Evolutionary conservation across 2,797 vertebrate species (phyloP), one percentile per base, ranked within the genome.

Genomic region (Siniperca undulata): DNA sequence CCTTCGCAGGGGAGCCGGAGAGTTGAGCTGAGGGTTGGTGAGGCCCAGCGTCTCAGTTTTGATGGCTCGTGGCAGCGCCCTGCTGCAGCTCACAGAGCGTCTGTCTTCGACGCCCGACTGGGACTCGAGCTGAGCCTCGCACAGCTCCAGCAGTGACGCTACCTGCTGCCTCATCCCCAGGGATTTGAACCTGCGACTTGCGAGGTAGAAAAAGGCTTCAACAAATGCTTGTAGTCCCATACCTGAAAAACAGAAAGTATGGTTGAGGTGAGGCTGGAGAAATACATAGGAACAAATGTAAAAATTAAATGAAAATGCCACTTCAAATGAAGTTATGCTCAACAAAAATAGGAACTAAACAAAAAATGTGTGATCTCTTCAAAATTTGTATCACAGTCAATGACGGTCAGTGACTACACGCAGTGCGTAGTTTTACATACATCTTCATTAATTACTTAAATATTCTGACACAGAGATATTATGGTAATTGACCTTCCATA

Each of bases 221-320:
- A 98, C 92, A 7, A 99, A 99, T 0, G 98, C 98, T 66, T 98
- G 98, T 53, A 99, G 94, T 40, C 97, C 96, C 98, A 99, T 99
- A 53, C 98, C 98, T 99, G 89, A 7, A 83, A 80, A 68, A 77
- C 2, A 84, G 44, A 52, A 16, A 70, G 42, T 0, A 20, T 2
- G 60, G 38, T 0, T n/a, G 11, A 68, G 36, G 38, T 60, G 40
- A 68, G 19, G 2, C 7, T 8, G 2, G 16, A 4, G 17, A 20
- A 19, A 1, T 2, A 24, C 5, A 46, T 5, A 62, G 5, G 22
- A 30, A 7, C 7, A 30, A 55, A 38, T 2, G 4, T 13, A 12
- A 16, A 60, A 40, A 30, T 48, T 6, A 56, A 27, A 52, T 17
- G 8, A 40, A 56, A 50, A 65, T 17, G 12, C 6, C 1, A 20